These are phyloP conservation scores for Hirtodrosophila duncani DNA, from an alignment of 2,888 invertebrate genomes.

Conservation along the genomic window DNA sequence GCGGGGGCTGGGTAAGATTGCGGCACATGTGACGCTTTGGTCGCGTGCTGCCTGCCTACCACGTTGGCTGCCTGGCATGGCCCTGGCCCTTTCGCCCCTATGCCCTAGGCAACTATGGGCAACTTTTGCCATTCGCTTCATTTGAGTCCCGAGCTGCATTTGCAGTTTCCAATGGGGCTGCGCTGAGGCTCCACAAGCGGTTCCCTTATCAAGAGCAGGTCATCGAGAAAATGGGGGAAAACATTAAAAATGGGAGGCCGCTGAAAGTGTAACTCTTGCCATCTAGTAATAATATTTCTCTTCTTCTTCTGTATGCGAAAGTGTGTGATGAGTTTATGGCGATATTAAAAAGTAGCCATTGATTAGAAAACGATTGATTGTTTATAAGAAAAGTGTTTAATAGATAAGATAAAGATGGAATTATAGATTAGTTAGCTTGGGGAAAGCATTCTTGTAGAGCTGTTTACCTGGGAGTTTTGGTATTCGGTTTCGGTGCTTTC, in stretches of 20 bases:
- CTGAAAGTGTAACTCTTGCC: slow-evolving; percentile 50
- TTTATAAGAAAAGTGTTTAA: too few species aligned
- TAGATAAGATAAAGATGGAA: too few species aligned
- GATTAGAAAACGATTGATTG: too few species aligned
- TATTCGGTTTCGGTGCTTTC: too few species aligned
- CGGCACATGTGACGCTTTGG: slow-evolving; percentile 72
- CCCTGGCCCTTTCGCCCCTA: slow-evolving; percentile 12
- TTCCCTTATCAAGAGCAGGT: slow-evolving; percentile 62
- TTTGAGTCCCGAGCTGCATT: slow-evolving; percentile 32
- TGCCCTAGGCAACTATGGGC: slow-evolving; percentile 19
- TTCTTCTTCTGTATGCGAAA: slow-evolving; percentile 16
- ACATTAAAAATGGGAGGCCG: slow-evolving; percentile 32
- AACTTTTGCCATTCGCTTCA: slow-evolving; percentile 49
- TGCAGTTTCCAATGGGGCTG: not conserved
- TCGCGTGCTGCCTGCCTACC: slow-evolving; percentile 56
- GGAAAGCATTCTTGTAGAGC: too few species aligned
- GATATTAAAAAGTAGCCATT: slow-evolving; percentile 25
- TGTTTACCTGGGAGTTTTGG: too few species aligned
- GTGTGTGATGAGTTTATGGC: not conserved
- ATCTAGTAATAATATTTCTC: slow-evolving; percentile 13
- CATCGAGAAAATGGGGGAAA: slow-evolving; percentile 34
- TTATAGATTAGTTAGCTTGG: too few species aligned
- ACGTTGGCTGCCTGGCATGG: slow-evolving; percentile 8
- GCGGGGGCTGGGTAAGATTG: slow-evolving; percentile 42
- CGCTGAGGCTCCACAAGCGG: not conserved